Evolutionary conservation across 1,140 invertebrate species (phyloP).

Genomic region (Drosophila sp.): DNA sequence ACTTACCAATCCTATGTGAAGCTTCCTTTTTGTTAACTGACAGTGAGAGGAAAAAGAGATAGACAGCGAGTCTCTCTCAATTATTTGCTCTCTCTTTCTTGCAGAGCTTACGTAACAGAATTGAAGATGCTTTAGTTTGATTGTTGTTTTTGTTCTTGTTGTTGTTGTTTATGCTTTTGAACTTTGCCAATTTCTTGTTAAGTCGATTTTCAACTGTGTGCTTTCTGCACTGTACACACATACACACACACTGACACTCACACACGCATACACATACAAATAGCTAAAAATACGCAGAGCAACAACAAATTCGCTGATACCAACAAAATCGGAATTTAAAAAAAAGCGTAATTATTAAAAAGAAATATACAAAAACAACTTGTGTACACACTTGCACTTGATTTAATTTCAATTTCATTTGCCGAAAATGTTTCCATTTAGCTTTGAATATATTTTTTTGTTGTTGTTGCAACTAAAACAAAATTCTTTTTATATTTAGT

Average conservation of each 20-base stretch:
- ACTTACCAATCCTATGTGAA: constrained; percentile 25
- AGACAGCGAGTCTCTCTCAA: neutral
- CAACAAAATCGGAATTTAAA: constrained; percentile 13
- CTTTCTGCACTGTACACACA: constrained; percentile 15
- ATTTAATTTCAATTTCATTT: constrained; percentile 20
- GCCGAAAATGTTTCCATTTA: constrained; percentile 7
- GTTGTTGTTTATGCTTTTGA: constrained; percentile 6
- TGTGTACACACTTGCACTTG: constrained; percentile 30
- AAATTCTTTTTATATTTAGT: constrained; percentile 49
- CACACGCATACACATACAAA: neutral
- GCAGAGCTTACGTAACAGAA: constrained; percentile 33
- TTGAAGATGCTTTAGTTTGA: constrained; percentile 6
- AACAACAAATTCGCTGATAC: constrained; percentile 28
- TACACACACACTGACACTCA: neutral
- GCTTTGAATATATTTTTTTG: neutral
- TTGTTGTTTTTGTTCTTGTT: constrained; percentile 9
- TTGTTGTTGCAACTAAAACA: constrained; percentile 25
- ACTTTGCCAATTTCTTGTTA: constrained; percentile 41
- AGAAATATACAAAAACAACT: neutral
- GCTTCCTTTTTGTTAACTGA: constrained; percentile 11
- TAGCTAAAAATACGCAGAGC: constrained; percentile 43
- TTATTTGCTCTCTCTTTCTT: neutral
- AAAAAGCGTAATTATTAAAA: constrained; percentile 3
- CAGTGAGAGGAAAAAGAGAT: too few relatives aligned
- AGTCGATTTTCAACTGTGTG: constrained; percentile 36